Percentiles rank a stretch among this genome's conserved stretches.
phyloP scores from a whole-genome alignment of 2,888 invertebrate genomes.

The Arge pagana region DNA sequence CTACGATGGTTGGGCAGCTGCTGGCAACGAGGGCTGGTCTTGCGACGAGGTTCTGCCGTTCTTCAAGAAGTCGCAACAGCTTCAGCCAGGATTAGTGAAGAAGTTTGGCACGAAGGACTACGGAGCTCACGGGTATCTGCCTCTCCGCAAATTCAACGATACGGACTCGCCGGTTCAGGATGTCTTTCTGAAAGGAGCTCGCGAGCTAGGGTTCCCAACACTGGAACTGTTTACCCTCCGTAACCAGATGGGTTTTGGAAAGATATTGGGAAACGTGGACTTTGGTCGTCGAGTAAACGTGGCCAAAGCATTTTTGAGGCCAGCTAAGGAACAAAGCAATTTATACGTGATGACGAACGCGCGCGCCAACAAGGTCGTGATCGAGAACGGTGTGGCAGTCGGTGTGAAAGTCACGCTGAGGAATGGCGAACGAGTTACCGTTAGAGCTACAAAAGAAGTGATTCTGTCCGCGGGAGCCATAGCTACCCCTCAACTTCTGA shows the following conservation, averaged over 20 bases:
- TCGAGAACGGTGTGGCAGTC: conserved; percentile 64
- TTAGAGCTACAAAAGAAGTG: conserved; percentile 71
- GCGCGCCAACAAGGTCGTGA: conserved; percentile 69
- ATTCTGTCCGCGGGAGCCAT: conserved; percentile 85
- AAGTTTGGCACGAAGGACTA: conserved; percentile 69
- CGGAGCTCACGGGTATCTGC: conserved; percentile 72
- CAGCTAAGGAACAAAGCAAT: conserved; percentile 69
- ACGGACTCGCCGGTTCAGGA: conserved; percentile 73
- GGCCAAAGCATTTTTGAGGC: conserved; percentile 79
- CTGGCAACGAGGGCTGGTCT: conserved; percentile 58
- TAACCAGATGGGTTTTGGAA: conserved; percentile 76
- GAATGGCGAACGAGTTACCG: conserved; percentile 56
- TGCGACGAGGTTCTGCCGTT: conserved; percentile 44
- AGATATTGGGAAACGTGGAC: conserved; percentile 76
- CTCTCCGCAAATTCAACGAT: conserved; percentile 75
- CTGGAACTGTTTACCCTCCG: conserved; percentile 79
- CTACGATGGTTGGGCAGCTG: conserved; percentile 58
- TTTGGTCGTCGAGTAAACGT: conserved; percentile 82
- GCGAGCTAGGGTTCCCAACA: conserved; percentile 71
- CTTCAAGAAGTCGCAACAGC: conserved; percentile 68
- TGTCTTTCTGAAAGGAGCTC: conserved; percentile 71
- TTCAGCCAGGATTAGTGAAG: too few species aligned
- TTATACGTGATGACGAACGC: conserved; percentile 74
- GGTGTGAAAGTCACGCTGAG: conserved; percentile 74
- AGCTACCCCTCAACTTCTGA: conserved; percentile 82